phyloP scores from a whole-genome alignment of 2,888 invertebrate species.

The Bombyx huttoni region DNA sequence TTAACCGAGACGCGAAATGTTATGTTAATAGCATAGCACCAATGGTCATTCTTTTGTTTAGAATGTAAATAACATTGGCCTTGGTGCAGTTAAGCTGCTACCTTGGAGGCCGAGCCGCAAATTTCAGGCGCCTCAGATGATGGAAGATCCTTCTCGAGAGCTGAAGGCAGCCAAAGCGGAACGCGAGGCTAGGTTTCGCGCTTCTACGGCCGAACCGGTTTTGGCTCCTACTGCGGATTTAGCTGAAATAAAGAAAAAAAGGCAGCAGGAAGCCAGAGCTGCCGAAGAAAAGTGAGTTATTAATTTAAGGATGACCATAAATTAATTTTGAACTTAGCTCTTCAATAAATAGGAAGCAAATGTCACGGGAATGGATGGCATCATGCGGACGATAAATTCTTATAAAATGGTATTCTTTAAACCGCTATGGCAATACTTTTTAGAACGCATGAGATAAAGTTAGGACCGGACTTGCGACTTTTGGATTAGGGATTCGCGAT shows the following conservation, averaged over 20 bases:
- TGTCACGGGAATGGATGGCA: too few relatives aligned
- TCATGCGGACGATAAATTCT: neutral
- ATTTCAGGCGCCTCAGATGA: conserved; percentile 72
- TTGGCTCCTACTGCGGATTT: conserved; percentile 65
- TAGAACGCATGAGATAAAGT: too few relatives aligned
- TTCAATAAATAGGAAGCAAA: too few relatives aligned
- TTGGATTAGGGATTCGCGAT: too few relatives aligned
- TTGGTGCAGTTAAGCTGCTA: conserved; percentile 74
- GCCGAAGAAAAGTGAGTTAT: conserved; percentile 73
- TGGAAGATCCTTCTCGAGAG: conserved; percentile 74
- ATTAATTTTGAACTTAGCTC: too few relatives aligned
- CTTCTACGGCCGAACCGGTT: conserved; percentile 60
- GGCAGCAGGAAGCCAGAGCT: conserved; percentile 75
- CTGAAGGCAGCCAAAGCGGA: conserved; percentile 76
- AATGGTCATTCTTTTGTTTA: conserved; percentile 28
- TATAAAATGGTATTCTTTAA: neutral
- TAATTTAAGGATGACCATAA: neutral
- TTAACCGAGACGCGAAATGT: conserved; percentile 13
- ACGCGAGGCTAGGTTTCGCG: conserved; percentile 73
- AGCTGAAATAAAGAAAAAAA: conserved; percentile 67
- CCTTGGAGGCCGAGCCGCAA: conserved; percentile 79
- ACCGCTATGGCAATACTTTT: too few relatives aligned
- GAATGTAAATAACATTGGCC: conserved; percentile 44
- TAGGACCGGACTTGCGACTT: too few relatives aligned
- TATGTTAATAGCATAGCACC: conserved; percentile 24